Evolutionary conservation across 2,888 invertebrate species (phyloP), one percentile per base, ranked within the genome.

Genomic region (Xylophagus ater): DNA sequence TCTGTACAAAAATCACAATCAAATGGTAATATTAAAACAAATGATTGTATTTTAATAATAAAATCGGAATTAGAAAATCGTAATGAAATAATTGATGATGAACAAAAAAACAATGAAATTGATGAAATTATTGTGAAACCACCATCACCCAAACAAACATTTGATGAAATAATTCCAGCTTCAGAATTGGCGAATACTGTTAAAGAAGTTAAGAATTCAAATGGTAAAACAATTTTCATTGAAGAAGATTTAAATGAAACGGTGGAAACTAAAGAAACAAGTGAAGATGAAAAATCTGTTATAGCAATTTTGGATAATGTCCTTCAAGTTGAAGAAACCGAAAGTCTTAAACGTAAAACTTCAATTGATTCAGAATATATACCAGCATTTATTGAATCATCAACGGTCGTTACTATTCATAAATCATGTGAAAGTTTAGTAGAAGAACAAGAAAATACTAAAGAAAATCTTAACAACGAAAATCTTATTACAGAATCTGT

Each of bases 241-340:
- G 59, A 59, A 37, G 56, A 57, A 12, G 7, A 20, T 12, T 6
- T 5, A 26, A 6, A 7, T 5, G 30, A 40, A 23, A 33, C 30
- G 4, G 13, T 23, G 2, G 38, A 33, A 4, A 29, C 24, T 4
- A 23, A 30, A 17, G 33, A 39, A 4, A 37, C 18, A 12, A 32
- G 43, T n/a, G 41, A 57, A 17, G 61, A 61, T 25, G 56, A 57
- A 13, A 55, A 53, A 24, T 55, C 55, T 1, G 62, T 56, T 2
- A 53, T 62, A 25, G 61, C 59, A 14, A 53, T 62, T 48, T 34
- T 62, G 13, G 62, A 62, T 35, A 55, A 61, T 50, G 54, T 62
- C 4, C 50, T 62, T 0, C 53, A 61, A 19, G 54, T 53, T 0
- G 56, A 58, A 41, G 60, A 60, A 26, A 6, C 30, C 9, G 34